Conservation (phyloP, 2,113 vertebrate species). For the Nestor notabilis region DNA sequence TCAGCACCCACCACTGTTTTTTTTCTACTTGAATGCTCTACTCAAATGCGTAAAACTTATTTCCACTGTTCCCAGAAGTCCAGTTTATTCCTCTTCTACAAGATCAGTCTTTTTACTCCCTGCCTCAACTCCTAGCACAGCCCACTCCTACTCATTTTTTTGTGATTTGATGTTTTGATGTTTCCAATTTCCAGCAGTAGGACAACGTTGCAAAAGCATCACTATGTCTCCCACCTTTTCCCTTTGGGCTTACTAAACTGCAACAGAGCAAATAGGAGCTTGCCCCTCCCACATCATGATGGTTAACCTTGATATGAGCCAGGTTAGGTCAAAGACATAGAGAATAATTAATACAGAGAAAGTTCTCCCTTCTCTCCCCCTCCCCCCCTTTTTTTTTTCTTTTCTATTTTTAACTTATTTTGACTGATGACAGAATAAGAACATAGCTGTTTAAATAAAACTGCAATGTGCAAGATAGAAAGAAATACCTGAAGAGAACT, state of each 20-base stretch:
- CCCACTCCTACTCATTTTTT: background rate
- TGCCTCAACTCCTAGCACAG: background rate
- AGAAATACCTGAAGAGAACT: conserved; percentile 24
- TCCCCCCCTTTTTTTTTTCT: background rate
- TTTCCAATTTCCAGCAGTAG: background rate
- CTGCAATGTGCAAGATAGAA: background rate
- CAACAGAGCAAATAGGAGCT: background rate
- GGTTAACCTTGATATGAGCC: background rate
- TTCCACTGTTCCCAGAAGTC: background rate
- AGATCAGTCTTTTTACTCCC: background rate
- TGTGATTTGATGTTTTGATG: background rate
- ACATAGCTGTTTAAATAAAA: background rate
- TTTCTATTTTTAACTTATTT: background rate
- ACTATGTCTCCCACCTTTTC: background rate
- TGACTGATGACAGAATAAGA: background rate
- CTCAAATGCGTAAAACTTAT: background rate
- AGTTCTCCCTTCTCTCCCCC: too few relatives aligned
- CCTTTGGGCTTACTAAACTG: background rate
- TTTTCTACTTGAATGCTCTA: background rate
- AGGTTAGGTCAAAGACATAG: background rate
- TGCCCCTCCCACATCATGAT: background rate
- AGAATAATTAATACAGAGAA: background rate
- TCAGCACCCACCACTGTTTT: background rate
- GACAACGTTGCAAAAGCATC: background rate
- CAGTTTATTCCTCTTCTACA: background rate